Percentiles rank a stretch among this genome's conserved stretches.
These are phyloP conservation scores for Mystacornis crossleyi DNA, from an alignment of 2,113 vertebrate species.

Conservation along the genomic window DNA sequence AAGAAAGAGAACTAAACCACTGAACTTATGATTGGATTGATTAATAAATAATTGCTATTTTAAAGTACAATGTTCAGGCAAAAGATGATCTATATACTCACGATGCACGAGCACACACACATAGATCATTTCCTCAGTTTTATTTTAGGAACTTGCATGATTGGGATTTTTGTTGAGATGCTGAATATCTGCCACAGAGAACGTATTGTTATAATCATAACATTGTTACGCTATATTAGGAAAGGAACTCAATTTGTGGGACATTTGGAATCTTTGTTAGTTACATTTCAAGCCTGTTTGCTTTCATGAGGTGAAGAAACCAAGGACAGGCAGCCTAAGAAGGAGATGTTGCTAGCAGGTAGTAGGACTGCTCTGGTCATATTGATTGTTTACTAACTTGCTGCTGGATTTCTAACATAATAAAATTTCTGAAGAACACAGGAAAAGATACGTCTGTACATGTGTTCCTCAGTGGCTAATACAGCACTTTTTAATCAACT, in stretches of 20 bases:
- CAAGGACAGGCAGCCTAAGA: not conserved
- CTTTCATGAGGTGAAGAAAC: not conserved
- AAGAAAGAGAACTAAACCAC: slow-evolving; percentile 17
- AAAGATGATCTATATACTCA: not conserved
- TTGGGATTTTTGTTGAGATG: not conserved
- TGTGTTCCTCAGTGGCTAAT: not conserved
- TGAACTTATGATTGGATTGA: not conserved
- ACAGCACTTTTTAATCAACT: not conserved
- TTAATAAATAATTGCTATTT: slow-evolving; percentile 22
- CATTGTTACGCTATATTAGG: not conserved
- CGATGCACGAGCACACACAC: not conserved
- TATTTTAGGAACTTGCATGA: not conserved
- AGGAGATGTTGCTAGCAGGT: not conserved
- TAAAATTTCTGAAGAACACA: not conserved
- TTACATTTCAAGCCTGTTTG: not conserved
- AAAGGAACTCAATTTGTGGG: slow-evolving; percentile 23
- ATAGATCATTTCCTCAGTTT: not conserved
- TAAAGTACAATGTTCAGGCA: not conserved
- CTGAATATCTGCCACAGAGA: not conserved
- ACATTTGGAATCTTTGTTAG: not conserved
- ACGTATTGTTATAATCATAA: slow-evolving; percentile 1
- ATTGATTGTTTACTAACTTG: not conserved
- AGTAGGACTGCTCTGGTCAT: not conserved
- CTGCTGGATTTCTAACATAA: not conserved
- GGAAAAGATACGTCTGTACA: not conserved